Conservation (phyloP, 1,140 invertebrate species). For the Sipha flava region DNA sequence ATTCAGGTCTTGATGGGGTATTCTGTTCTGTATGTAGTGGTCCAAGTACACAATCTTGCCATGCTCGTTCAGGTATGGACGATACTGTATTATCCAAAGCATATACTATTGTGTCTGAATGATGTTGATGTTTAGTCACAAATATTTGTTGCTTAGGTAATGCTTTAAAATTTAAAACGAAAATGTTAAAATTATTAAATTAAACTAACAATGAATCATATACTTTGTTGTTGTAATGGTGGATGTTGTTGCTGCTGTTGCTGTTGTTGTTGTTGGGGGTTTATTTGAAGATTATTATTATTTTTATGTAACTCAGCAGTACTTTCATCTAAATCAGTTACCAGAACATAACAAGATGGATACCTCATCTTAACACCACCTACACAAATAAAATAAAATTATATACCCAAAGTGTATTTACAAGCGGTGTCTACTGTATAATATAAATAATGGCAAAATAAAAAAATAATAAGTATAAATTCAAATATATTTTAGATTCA, state of each 20-base stretch:
- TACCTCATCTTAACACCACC: constrained; percentile 89
- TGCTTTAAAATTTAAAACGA: background rate
- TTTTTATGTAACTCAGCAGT: constrained; percentile 35
- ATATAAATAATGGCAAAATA: too few relatives aligned
- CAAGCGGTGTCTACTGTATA: too few relatives aligned
- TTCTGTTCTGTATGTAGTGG: constrained; percentile 43
- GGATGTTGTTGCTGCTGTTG: background rate
- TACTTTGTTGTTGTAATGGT: background rate
- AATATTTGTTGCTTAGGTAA: background rate
- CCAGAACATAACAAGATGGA: constrained; percentile 84
- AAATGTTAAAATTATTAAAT: background rate
- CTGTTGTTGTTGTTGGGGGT: background rate
- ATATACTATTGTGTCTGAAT: constrained; percentile 40
- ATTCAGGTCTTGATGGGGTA: constrained; percentile 43
- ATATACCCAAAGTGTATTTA: too few relatives aligned
- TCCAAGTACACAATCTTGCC: constrained; percentile 63
- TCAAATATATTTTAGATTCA: background rate
- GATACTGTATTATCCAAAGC: constrained; percentile 49
- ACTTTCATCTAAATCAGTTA: constrained; percentile 75
- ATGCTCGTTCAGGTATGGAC: constrained; percentile 62
- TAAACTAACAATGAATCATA: background rate
- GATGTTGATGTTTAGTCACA: constrained; percentile 37
- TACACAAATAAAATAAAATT: constrained; percentile 40
- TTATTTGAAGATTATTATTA: constrained; percentile 27
- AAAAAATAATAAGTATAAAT: constrained; percentile 13